Evolutionary conservation across 2,888 invertebrate genomes (phyloP), one percentile per base, ranked within the genome.

Genomic region (Nephrotoma guestfalica): DNA sequence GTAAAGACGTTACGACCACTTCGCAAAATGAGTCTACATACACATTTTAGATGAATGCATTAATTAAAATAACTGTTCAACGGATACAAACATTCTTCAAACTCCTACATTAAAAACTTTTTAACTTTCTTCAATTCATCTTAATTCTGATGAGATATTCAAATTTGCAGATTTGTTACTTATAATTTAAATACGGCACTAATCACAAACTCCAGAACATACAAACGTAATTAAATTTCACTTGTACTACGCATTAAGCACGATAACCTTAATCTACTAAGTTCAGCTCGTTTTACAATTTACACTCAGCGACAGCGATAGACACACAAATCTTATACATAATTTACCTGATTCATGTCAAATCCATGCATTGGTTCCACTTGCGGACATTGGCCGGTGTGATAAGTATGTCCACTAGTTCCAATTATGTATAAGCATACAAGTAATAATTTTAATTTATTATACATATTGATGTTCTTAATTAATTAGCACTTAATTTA

Each of bases 341-440:
- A 86, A 90, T 92, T 92, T 92, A 96, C 96, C 93, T 92, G 93
- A 88, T 93, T 94, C 94, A 96, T 96, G 87, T 95, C 93, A 90
- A 97, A 96, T 86, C 93, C 93, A 0, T 93, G 91, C 93, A 95
- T 93, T 0, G 96, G 95, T 88, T 96, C 95, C 1, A 96, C 95
- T 7, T 93, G 90, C 0, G 96, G 96, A 89, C 96, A 96, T 13
- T 57, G 92, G 15, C 96, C 96, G 88, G 96, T 91, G 89, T 96
- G 95, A 90, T 96, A 96, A 0, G 94, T 93, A 89, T 96, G 96
- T 15, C 86, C 86, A 86, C 42, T 51, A 7, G 85, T 42, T 84
- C 45, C 47, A 86, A 30, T 51, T 86, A 45, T 47, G 40, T 40
- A 43, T 30, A 86, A 86, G 13, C 13, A 41, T 13, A 85, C 13